Conservation (phyloP, 2,113 vertebrate genomes). For the Ciconia maguari region DNA sequence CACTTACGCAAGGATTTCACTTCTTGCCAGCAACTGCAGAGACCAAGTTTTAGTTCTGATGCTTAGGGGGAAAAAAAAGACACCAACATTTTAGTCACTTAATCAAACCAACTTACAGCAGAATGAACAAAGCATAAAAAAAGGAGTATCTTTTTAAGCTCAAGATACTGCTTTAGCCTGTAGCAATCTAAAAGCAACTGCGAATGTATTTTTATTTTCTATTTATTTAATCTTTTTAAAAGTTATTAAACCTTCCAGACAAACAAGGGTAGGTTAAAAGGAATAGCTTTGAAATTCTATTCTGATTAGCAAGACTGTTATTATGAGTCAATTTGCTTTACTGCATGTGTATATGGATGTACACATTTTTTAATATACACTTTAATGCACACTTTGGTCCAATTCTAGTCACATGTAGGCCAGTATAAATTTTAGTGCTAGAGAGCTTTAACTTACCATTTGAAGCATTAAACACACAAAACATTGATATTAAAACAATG, state of each 20-base stretch:
- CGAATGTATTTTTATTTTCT: background rate
- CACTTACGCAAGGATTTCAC: background rate
- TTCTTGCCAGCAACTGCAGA: constrained; percentile 40
- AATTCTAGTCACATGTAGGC: background rate
- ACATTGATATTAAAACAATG: background rate
- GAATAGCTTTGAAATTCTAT: constrained; percentile 35
- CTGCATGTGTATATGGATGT: background rate
- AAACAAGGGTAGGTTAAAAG: background rate
- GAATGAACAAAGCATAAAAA: background rate
- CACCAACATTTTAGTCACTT: background rate
- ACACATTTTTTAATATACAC: background rate
- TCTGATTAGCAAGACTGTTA: background rate
- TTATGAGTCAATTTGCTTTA: background rate
- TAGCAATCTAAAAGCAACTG: background rate
- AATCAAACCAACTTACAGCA: background rate
- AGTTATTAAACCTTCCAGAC: background rate
- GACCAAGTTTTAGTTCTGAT: background rate
- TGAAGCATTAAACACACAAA: background rate
- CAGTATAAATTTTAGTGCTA: background rate
- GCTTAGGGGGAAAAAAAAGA: background rate
- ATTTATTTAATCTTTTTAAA: background rate
- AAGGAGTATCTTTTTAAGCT: background rate
- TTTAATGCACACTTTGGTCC: background rate
- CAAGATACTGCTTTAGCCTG: constrained; percentile 7
- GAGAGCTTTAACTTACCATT: background rate